Evolutionary conservation across 1,140 invertebrate genomes (phyloP).

Genomic region (Aphis gossypii): DNA sequence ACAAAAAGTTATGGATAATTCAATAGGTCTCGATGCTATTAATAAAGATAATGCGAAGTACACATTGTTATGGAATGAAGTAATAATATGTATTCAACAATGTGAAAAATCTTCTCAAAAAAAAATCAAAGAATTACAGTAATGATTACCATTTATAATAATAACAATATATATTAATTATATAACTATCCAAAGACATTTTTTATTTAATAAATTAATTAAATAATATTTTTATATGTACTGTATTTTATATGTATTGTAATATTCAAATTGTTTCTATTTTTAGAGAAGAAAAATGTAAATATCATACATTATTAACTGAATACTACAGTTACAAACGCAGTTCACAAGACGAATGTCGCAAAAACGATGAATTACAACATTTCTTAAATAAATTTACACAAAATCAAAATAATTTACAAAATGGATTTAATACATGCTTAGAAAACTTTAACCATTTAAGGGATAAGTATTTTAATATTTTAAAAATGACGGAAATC

Average conservation of each 20-base stretch:
- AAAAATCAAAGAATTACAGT: slow-evolving; percentile 33
- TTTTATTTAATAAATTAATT: too few relatives aligned
- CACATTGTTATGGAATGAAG: slow-evolving; percentile 45
- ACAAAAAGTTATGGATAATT: slow-evolving; percentile 48
- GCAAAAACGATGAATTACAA: not conserved
- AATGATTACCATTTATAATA: not conserved
- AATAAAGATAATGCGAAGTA: slow-evolving; percentile 27
- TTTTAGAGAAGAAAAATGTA: slow-evolving; percentile 48
- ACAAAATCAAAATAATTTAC: slow-evolving; percentile 34
- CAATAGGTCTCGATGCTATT: slow-evolving; percentile 38
- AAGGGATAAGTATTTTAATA: slow-evolving; percentile 35
- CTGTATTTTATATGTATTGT: too few relatives aligned
- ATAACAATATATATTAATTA: not conserved
- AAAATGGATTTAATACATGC: not conserved
- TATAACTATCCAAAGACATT: not conserved
- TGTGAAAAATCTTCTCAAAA: slow-evolving; percentile 42
- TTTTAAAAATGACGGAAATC: slow-evolving; percentile 33
- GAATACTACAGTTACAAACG: slow-evolving; percentile 38
- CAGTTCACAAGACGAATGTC: not conserved
- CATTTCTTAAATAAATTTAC: slow-evolving; percentile 31
- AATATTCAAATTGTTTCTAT: not conserved
- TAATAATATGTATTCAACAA: slow-evolving; percentile 40
- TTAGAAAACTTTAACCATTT: slow-evolving; percentile 35
- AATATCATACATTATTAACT: slow-evolving; percentile 18
- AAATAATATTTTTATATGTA: too few relatives aligned